Evolutionary conservation across 2,113 vertebrate species (phyloP).

Genomic region (Eulacestoma nigropectus): DNA sequence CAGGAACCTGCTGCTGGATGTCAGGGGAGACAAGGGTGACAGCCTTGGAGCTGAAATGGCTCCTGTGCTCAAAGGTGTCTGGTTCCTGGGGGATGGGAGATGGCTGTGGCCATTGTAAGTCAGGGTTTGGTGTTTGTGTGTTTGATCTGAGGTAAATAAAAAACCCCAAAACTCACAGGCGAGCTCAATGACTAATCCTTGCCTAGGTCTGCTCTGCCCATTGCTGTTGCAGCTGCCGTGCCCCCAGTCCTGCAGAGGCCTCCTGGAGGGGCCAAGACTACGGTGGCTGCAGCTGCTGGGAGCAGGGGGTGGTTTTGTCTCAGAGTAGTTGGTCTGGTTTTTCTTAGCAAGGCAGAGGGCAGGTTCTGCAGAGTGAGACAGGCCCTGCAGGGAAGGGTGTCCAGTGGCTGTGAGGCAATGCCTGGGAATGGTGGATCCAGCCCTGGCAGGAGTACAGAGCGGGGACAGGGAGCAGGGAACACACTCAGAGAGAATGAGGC

Average conservation of each 20-base stretch:
- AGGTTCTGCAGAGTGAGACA: background rate
- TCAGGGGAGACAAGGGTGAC: background rate
- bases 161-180: accelerated
- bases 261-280: background rate
- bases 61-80: background rate
- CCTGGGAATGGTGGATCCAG: background rate
- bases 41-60: background rate
- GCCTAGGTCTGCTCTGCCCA: too few species aligned
- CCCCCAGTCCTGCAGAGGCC: background rate
- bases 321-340: background rate
- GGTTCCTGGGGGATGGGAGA: background rate
- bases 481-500: background rate
- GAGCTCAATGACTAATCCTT: background rate
- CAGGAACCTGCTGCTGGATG: background rate
- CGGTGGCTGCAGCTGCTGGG: accelerated
- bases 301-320: background rate
- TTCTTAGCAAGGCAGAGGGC: background rate
- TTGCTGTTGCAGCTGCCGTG: accelerated
- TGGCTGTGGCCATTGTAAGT: background rate
- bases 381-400: background rate
- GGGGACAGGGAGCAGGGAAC: background rate
- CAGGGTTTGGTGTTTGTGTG: too few species aligned
- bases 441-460: background rate
- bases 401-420: background rate
- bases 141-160: background rate